A percentile compares a stretch with the other conserved stretches of the same genome.
Evolutionary conservation across 2,888 invertebrate genomes (phyloP).

Genomic region (Agonopterix alstromeriana): DNA sequence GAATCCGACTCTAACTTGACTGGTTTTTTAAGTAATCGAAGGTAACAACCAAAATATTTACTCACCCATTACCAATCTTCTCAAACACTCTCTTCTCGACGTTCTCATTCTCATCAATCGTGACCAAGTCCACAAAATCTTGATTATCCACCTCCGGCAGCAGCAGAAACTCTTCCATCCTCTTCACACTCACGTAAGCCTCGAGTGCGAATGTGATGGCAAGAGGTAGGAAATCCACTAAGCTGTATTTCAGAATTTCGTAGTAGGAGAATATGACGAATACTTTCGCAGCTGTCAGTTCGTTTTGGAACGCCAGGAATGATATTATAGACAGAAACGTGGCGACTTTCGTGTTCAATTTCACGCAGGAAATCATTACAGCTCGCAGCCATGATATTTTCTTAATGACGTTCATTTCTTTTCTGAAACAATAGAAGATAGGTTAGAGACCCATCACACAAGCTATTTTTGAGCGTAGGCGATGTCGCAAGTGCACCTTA

Average conservation of each 20-base stretch:
- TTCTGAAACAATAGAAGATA: conserved; percentile 51
- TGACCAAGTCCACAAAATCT: conserved; percentile 51
- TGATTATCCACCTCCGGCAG: conserved; percentile 52
- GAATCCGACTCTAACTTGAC: no score
- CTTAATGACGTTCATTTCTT: conserved; percentile 82
- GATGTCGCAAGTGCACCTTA: no score
- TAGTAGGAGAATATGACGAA: conserved; percentile 89
- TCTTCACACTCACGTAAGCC: conserved; percentile 82
- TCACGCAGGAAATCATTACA: conserved; percentile 82
- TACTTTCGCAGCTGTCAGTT: conserved; percentile 83
- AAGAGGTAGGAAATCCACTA: conserved; percentile 88
- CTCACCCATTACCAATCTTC: conserved; percentile 63
- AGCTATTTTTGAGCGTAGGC: no score
- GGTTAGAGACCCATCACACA: no score
- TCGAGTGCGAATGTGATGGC: conserved; percentile 87
- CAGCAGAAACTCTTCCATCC: conserved; percentile 81
- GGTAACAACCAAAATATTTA: no score
- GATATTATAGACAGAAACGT: conserved; percentile 85
- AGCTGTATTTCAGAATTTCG: conserved; percentile 85
- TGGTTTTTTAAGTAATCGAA: no score
- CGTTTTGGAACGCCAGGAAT: conserved; percentile 79
- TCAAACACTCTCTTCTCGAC: conserved; percentile 48
- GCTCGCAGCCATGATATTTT: conserved; percentile 82
- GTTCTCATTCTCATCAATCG: conserved; percentile 37
- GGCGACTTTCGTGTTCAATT: conserved; percentile 87